Conservation (phyloP, 1,140 invertebrate genomes). For the Conopomorpha cramerella region DNA sequence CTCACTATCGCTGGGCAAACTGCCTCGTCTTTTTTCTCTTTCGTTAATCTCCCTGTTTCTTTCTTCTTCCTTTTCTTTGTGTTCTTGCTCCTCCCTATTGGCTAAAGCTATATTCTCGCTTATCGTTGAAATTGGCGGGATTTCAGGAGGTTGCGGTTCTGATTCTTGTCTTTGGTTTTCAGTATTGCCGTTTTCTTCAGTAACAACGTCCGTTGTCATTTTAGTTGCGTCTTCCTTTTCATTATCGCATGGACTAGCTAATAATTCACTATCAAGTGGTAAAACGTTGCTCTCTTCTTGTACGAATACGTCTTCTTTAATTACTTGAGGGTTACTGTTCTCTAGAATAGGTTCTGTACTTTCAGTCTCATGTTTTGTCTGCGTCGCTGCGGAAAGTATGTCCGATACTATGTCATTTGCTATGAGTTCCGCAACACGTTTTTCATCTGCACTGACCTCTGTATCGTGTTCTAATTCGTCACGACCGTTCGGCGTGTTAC, state of each 20-base stretch:
- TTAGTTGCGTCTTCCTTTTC: constrained; percentile 22
- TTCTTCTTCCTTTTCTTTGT: constrained; percentile 30
- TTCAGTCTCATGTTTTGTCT: constrained; percentile 17
- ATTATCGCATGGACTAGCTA: constrained; percentile 23
- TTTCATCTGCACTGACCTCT: constrained; percentile 34
- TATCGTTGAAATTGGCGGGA: constrained; percentile 73
- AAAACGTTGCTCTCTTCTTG: constrained; percentile 50
- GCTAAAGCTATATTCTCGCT: constrained; percentile 64
- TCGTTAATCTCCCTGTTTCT: constrained; percentile 32
- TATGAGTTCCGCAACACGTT: constrained; percentile 28
- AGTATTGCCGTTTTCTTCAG: constrained; percentile 43
- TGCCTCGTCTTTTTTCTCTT: constrained; percentile 63
- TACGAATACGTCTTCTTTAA: constrained; percentile 32
- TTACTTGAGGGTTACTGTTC: constrained; percentile 21
- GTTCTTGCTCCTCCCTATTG: constrained; percentile 36
- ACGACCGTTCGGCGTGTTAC: constrained; percentile 47
- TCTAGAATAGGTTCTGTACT: constrained; percentile 6
- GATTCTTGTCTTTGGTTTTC: constrained; percentile 34
- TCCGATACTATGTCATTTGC: constrained; percentile 34
- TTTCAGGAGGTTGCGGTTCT: constrained; percentile 65
- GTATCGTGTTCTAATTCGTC: constrained; percentile 50
- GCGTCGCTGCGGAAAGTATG: constrained; percentile 24
- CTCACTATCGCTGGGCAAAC: constrained; percentile 65
- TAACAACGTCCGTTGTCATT: constrained; percentile 20
- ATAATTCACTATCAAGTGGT: constrained; percentile 46